phyloP scores from a whole-genome alignment of 2,113 vertebrate species.

The Chrysemys picta region DNA sequence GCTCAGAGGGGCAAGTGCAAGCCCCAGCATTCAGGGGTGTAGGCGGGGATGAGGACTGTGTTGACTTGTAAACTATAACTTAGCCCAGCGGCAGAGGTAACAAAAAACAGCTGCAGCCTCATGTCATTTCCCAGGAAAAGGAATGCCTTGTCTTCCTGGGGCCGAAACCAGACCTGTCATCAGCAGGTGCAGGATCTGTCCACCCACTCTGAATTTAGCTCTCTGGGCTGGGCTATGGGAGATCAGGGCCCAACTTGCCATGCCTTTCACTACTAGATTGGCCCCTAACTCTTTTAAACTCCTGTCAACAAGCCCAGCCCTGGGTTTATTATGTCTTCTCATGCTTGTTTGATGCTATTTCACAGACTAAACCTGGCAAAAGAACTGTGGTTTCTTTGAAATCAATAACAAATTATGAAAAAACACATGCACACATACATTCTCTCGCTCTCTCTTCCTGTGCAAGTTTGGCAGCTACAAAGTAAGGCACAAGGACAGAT shows the following conservation, averaged over 20 bases:
- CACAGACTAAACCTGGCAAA: background rate
- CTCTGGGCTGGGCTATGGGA: background rate
- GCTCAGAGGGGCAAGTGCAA: background rate
- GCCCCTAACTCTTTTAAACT: background rate
- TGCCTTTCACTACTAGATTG: accelerated
- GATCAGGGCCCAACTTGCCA: background rate
- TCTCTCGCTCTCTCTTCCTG: background rate
- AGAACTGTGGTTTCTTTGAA: constrained; percentile 44
- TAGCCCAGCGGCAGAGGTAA: background rate
- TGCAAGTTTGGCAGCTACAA: background rate
- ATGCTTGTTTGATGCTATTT: background rate
- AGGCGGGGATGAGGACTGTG: background rate
- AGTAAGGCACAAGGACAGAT: background rate
- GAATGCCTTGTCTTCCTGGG: accelerated
- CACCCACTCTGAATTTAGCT: accelerated
- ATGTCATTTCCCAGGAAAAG: background rate
- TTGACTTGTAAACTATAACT: accelerated
- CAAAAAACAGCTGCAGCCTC: background rate
- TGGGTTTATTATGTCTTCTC: background rate
- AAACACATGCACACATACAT: background rate
- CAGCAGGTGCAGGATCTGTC: too few relatives aligned
- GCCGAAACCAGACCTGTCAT: background rate
- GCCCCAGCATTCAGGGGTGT: background rate
- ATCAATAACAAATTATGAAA: background rate
- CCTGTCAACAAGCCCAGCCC: background rate